Base-by-base conservation (phyloP, 2,797 vertebrate species). In the Sibirionetta formosa region DNA sequence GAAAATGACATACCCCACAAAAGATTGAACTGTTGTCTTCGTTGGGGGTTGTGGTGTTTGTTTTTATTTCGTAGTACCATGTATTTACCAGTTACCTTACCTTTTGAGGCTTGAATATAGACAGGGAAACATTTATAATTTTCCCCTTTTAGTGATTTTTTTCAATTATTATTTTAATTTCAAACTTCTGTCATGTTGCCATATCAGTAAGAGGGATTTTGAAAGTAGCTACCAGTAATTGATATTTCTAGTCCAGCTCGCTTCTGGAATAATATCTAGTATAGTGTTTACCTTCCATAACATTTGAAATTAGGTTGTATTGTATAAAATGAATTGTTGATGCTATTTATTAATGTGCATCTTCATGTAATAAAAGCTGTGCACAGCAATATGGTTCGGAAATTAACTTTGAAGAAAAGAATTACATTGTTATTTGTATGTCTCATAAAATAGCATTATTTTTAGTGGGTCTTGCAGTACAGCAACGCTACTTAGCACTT, bases 361-460 rank as follows among this genome's bases (percentile, higher is more conserved):
- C 56, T 94, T 79, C 82, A 53, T 11, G 14, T 94, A 93, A 95
- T 94, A 90, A 95, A 96, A 94, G 63, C 68, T 85, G 66, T 95
- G 88, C 68, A 33, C 60, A 90, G 84, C 63, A 93, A 65, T 96
- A 76, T 24, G 18, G 33, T 77, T 94, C 66, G 88, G 77, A 88
- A 95, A 94, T 96, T 95, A 96, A 63, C 94, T 95, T 44, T 50
- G 79, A 94, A 91, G 66, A 63, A 88, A 78, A 94, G 72, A 94
- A 91, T 88, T 94, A 46, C 60, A 31, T 86, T 91, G 63, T 19
- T 84, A 40, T 91, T 93, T 89, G 71, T 95, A 4, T 65, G 27
- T 87, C 90, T 84, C 60, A 56, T 88, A 77, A 88, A 91, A 77
- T 18, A 70, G 23, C 66, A 53, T 90, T 78, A 60, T 82, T 95